A percentile compares a stretch with the other conserved stretches of the same genome.
phyloP scores from a whole-genome alignment of 2,113 vertebrate species.

The Eupsittula cactorum region DNA sequence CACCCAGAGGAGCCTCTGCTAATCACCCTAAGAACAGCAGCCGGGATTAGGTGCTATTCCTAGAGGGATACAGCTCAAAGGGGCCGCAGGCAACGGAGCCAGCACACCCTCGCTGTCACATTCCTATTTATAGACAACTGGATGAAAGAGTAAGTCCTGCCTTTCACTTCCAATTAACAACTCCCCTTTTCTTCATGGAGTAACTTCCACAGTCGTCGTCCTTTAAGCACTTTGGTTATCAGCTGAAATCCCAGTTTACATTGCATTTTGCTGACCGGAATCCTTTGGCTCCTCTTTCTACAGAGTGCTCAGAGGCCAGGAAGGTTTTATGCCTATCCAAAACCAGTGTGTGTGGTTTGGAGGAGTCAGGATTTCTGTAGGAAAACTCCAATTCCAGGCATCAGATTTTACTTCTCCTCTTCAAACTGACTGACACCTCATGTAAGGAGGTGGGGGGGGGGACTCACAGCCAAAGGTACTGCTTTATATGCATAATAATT shows the following conservation, averaged over 20 bases:
- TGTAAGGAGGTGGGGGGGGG: neutral
- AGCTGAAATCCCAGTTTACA: rapidly evolving
- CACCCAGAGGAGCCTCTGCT: neutral
- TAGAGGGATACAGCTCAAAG: neutral
- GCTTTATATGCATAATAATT: neutral
- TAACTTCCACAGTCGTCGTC: neutral
- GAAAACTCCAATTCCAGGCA: neutral
- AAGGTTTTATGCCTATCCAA: neutral
- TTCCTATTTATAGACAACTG: neutral
- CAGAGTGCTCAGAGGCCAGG: neutral
- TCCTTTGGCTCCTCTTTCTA: neutral
- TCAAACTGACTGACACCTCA: neutral
- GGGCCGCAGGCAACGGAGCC: neutral
- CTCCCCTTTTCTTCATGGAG: neutral
- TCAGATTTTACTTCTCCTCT: neutral
- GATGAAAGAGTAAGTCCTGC: neutral
- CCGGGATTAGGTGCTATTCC: constrained; percentile 1
- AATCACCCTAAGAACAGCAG: neutral
- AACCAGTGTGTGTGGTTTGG: neutral
- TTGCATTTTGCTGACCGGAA: neutral
- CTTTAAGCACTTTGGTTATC: neutral
- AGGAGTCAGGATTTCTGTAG: neutral
- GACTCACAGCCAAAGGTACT: neutral
- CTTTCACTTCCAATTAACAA: neutral
- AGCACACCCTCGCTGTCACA: neutral